Evolutionary conservation across 2,113 vertebrate species (phyloP).

Genomic region (Nesoenas mayeri): DNA sequence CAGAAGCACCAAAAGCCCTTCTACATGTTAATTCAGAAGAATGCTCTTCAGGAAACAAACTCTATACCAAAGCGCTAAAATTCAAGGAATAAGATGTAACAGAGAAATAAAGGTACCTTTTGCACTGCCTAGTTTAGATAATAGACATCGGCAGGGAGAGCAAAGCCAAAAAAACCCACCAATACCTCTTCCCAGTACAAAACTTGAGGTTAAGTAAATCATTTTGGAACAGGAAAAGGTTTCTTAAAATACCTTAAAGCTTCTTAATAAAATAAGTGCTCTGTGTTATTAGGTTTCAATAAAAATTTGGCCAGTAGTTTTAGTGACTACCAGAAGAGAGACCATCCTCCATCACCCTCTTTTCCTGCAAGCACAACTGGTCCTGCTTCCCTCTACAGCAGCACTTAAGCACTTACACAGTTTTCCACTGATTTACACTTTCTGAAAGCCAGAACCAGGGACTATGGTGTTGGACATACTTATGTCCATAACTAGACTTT

Average conservation of each 20-base stretch:
- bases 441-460: background rate
- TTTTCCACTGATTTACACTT: background rate
- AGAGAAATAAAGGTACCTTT: background rate
- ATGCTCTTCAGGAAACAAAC: background rate
- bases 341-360: background rate
- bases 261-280: background rate
- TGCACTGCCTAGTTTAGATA: background rate
- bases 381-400: background rate
- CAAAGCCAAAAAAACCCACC: background rate
- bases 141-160: background rate
- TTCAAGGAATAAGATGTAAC: accelerated
- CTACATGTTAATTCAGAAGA: background rate
- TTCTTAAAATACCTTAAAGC: background rate
- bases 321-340: background rate
- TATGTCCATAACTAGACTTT: too few species aligned
- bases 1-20: background rate
- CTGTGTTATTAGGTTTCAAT: background rate
- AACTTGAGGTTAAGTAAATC: background rate
- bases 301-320: background rate
- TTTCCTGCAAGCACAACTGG: background rate
- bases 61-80: background rate
- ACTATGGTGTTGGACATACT: background rate
- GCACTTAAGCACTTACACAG: accelerated
- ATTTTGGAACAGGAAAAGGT: background rate
- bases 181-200: background rate